Percentiles rank a stretch among this genome's conserved stretches.
phyloP scores from a whole-genome alignment of 2,888 invertebrate genomes.

The Callyntrura guangdongensis region DNA sequence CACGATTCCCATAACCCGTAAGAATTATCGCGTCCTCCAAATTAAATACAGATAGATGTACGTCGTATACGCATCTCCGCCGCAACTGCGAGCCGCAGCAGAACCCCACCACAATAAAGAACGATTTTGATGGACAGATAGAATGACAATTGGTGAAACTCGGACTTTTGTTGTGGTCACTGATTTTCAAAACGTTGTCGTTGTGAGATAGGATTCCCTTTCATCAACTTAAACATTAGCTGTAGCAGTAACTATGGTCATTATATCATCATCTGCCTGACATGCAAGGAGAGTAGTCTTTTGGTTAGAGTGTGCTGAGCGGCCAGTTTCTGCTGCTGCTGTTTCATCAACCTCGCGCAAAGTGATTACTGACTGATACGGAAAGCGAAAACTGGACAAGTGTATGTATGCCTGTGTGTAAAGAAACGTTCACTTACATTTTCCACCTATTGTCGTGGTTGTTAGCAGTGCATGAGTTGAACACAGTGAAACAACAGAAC shows the following conservation, averaged over 20 bases:
- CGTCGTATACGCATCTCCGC: neutral
- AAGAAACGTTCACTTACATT: neutral
- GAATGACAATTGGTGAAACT: constrained; percentile 68
- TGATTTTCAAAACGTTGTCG: constrained; percentile 26
- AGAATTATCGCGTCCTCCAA: neutral
- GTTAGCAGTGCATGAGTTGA: constrained; percentile 47
- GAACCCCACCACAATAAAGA: neutral
- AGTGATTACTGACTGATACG: constrained; percentile 74
- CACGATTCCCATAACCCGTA: too few relatives aligned
- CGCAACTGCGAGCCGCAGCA: neutral
- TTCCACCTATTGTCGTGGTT: constrained; percentile 30
- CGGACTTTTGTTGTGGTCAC: constrained; percentile 77
- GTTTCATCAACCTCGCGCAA: constrained; percentile 47
- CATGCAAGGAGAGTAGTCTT: constrained; percentile 33
- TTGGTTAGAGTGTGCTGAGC: neutral
- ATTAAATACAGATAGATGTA: neutral
- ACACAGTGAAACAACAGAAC: constrained; percentile 58
- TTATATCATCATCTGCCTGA: constrained; percentile 36
- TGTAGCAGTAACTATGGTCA: constrained; percentile 34
- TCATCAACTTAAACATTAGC: constrained; percentile 40
- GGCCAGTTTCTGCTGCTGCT: constrained; percentile 4
- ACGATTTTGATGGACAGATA: constrained; percentile 71
- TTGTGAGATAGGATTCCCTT: constrained; percentile 17
- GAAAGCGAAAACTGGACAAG: constrained; percentile 69
- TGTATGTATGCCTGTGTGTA: neutral